Evolutionary conservation across 2,113 vertebrate genomes (phyloP).

Genomic region (Pionites leucogaster): DNA sequence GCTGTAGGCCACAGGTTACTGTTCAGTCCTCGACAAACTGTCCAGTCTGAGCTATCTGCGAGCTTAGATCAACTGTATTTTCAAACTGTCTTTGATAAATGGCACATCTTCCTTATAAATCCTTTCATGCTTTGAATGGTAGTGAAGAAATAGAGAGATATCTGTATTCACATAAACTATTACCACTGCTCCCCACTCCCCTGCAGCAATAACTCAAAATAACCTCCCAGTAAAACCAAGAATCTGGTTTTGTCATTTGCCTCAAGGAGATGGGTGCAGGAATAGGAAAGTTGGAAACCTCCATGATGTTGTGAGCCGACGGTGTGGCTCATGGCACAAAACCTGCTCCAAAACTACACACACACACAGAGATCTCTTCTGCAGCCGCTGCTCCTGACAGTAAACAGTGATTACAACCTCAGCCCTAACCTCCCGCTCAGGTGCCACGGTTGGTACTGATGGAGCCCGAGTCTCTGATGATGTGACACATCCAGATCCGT

Average conservation of each 20-base stretch:
- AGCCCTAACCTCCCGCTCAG: background rate
- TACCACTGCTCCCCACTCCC: background rate
- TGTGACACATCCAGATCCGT: background rate
- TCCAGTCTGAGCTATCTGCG: background rate
- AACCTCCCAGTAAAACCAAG: background rate
- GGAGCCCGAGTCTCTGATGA: background rate
- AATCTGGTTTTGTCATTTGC: background rate
- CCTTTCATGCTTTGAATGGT: background rate
- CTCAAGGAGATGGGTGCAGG: background rate
- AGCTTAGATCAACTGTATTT: background rate
- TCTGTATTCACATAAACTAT: background rate
- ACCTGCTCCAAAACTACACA: background rate
- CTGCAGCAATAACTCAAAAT: background rate
- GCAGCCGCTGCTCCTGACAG: background rate
- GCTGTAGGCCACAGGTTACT: background rate
- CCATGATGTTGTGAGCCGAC: rapidly evolving
- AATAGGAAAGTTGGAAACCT: background rate
- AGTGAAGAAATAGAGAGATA: background rate
- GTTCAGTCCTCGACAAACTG: background rate
- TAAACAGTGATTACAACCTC: background rate
- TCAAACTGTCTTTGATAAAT: background rate
- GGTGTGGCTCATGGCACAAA: rapidly evolving
- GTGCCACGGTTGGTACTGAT: rapidly evolving
- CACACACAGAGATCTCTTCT: background rate
- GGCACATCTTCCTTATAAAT: background rate